phyloP scores from a whole-genome alignment of 2,113 vertebrate genomes.

The Microcebus lehilahytsara region DNA sequence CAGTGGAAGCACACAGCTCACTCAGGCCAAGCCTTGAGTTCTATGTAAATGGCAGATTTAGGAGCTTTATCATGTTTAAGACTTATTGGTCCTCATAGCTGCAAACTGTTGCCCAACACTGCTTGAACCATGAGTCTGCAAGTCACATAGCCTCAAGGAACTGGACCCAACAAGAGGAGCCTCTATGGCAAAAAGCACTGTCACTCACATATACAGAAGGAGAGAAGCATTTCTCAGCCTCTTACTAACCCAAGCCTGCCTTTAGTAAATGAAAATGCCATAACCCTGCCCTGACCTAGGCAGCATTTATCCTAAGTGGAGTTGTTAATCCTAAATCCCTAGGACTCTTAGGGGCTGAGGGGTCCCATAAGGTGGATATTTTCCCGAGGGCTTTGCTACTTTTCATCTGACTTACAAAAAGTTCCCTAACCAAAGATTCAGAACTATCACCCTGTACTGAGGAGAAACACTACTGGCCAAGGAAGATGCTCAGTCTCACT shows the following conservation, averaged over 20 bases:
- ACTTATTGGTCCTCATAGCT: not conserved
- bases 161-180: not conserved
- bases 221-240: not conserved
- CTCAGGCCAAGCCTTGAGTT: not conserved
- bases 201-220: not conserved
- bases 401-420: not conserved
- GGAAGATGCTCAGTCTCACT: not conserved
- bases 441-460: not conserved
- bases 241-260: not conserved
- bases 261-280: constrained; percentile 7
- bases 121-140: not conserved
- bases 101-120: not conserved
- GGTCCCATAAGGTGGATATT: not conserved
- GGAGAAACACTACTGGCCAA: not conserved
- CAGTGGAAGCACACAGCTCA: not conserved
- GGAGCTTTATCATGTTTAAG: not conserved
- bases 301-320: not conserved
- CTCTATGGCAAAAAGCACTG: not conserved
- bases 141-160: not conserved
- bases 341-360: not conserved
- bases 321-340: not conserved
- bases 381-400: not conserved
- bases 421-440: not conserved
- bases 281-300: not conserved
- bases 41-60: not conserved